Evolutionary conservation across 2,797 vertebrate genomes (phyloP).

Genomic region (Clarias fuscus): DNA sequence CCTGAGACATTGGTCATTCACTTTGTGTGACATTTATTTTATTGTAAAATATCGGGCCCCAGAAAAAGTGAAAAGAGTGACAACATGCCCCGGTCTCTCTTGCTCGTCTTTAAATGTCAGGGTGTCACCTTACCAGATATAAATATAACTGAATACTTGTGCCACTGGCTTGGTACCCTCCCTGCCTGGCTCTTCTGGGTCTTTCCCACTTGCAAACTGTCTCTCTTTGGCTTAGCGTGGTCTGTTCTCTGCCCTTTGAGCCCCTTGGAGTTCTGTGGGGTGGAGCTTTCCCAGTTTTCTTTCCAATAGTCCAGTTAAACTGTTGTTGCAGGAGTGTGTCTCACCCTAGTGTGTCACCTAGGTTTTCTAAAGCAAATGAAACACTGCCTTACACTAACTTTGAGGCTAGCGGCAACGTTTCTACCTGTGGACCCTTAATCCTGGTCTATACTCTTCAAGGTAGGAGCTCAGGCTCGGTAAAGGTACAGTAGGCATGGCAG

Average conservation of each 20-base stretch:
- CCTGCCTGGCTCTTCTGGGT: slow-evolving; percentile 33
- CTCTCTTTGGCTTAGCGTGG: slow-evolving; percentile 49
- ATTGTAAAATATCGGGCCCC: background rate
- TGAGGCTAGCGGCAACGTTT: slow-evolving; percentile 14
- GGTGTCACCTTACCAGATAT: slow-evolving; percentile 62
- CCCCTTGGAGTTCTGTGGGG: slow-evolving; percentile 70
- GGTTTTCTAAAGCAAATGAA: slow-evolving; percentile 38
- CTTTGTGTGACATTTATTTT: background rate
- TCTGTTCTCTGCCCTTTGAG: slow-evolving; percentile 74
- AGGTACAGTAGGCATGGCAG: slow-evolving; percentile 63
- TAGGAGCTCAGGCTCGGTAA: slow-evolving; percentile 29
- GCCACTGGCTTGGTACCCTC: slow-evolving; percentile 26
- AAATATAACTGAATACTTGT: slow-evolving; percentile 58
- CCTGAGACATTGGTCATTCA: background rate
- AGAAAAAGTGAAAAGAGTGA: slow-evolving; percentile 14
- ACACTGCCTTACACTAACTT: slow-evolving; percentile 34
- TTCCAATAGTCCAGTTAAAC: slow-evolving; percentile 64
- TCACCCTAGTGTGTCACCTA: slow-evolving; percentile 26
- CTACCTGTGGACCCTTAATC: slow-evolving; percentile 27
- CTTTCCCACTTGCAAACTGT: slow-evolving; percentile 48
- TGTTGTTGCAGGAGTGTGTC: slow-evolving; percentile 65
- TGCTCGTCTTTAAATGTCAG: slow-evolving; percentile 54
- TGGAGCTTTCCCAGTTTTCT: slow-evolving; percentile 66
- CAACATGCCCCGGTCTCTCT: slow-evolving; percentile 49
- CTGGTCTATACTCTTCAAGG: slow-evolving; percentile 16